These are phyloP conservation scores for Megalurothrips usitatus DNA, from an alignment of 2,888 invertebrate species.

Conservation along the genomic window DNA sequence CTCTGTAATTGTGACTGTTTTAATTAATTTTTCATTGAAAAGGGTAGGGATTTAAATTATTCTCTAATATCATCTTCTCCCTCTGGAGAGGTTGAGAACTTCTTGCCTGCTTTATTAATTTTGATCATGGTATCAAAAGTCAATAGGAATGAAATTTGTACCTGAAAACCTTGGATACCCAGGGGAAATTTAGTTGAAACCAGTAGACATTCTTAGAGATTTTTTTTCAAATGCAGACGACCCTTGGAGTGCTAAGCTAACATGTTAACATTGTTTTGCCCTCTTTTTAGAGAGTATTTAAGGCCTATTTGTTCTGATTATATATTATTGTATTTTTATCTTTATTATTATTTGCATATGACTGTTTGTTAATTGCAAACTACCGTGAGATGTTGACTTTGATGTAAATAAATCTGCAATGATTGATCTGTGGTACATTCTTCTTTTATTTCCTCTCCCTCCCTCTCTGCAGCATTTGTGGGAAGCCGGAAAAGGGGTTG, in stretches of 20 bases:
- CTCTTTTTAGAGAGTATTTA: conserved; percentile 21
- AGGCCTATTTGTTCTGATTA: conserved; percentile 26
- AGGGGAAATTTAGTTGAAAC: conserved; percentile 9
- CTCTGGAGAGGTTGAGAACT: not conserved
- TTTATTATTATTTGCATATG: conserved; percentile 21
- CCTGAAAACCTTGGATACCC: conserved; percentile 4
- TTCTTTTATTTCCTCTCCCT: not conserved
- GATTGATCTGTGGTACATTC: conserved; percentile 23
- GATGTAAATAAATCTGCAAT: conserved; percentile 27
- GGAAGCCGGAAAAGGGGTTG: too few relatives aligned
- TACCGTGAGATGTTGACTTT: conserved; percentile 21
- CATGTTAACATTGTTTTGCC: conserved; percentile 26
- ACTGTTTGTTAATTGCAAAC: not conserved
- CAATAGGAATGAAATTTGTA: conserved; percentile 25
- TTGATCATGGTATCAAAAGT: conserved; percentile 20
- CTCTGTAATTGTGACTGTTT: conserved; percentile 25
- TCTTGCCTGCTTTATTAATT: conserved; percentile 1
- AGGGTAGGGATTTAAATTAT: conserved; percentile 2
- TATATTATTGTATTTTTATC: conserved; percentile 27
- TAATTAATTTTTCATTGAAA: conserved; percentile 12
- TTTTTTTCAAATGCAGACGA: conserved; percentile 4
- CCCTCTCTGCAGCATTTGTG: not conserved
- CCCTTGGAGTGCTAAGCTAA: conserved; percentile 24
- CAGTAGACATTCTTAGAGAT: conserved; percentile 25
- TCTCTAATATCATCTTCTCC: conserved; percentile 1